Percentiles rank a stretch among this genome's conserved stretches.
These are phyloP conservation scores for Dasypolia templi DNA, from an alignment of 2,888 invertebrate species.

Conservation along the genomic window DNA sequence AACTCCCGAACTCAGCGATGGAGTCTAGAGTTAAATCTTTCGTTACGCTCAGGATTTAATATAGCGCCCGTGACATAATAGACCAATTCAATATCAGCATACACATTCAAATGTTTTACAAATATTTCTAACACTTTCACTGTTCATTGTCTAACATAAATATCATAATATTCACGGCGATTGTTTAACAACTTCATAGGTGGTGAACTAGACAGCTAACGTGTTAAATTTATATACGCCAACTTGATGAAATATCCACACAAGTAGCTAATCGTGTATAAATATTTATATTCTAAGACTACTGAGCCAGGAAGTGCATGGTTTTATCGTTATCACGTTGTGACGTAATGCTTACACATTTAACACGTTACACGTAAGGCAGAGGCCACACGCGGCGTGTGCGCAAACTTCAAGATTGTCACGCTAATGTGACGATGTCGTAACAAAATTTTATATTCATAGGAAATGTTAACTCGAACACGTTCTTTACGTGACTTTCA, in stretches of 20 bases:
- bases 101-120: not conserved
- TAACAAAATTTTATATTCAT: slow-evolving; percentile 62
- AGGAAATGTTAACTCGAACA: slow-evolving; percentile 53
- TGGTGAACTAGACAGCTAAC: not conserved
- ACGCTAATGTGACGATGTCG: slow-evolving; percentile 51
- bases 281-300: slow-evolving; percentile 40
- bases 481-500: slow-evolving; percentile 62
- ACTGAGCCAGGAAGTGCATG: slow-evolving; percentile 65
- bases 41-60: not conserved
- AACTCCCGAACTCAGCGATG: no score
- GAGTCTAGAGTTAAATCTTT: not conserved
- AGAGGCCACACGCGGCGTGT: slow-evolving; percentile 67
- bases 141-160: no score
- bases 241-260: not conserved
- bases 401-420: slow-evolving; percentile 49
- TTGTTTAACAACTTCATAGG: not conserved
- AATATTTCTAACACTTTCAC: not conserved
- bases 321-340: slow-evolving; percentile 72
- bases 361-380: slow-evolving; percentile 59
- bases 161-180: not conserved
- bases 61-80: not conserved
- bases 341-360: slow-evolving; percentile 71
- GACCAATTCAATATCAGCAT: not conserved
- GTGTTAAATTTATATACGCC: not conserved
- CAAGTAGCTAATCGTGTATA: slow-evolving; percentile 21